These are phyloP conservation scores for Grantiella picta DNA, from an alignment of 2,113 vertebrate species.

Conservation along the genomic window DNA sequence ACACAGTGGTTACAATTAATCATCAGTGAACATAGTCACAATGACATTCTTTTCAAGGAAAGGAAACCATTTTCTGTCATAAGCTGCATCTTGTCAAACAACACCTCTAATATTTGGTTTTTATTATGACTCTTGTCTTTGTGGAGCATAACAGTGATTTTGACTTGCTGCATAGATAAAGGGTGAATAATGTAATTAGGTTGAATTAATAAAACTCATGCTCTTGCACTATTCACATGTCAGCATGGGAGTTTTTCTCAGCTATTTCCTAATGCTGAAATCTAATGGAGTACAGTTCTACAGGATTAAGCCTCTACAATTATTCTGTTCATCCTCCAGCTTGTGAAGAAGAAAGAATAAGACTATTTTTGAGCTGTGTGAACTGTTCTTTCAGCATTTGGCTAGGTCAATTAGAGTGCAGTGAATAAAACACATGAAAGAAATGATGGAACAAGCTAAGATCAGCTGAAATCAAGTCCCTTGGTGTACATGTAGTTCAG, in stretches of 20 bases:
- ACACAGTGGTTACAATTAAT: constrained; percentile 37
- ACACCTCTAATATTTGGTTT: background rate
- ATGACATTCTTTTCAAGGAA: background rate
- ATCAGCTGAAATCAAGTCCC: background rate
- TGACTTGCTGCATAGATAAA: constrained; percentile 12
- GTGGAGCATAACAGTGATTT: background rate
- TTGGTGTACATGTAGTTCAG: background rate
- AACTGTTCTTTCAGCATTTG: background rate
- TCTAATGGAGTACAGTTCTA: background rate
- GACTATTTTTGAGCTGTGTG: background rate
- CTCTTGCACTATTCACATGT: background rate
- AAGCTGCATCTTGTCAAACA: constrained; percentile 51
- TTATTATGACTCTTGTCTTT: constrained; percentile 10
- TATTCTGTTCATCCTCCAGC: background rate
- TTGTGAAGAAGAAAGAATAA: constrained; percentile 20
- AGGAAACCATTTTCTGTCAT: constrained; percentile 6
- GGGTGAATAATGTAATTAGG: constrained; percentile 40
- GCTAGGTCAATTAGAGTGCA: background rate
- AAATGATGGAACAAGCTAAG: background rate
- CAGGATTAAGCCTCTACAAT: background rate
- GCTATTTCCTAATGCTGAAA: constrained; percentile 1
- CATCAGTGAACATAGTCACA: background rate
- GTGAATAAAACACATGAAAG: background rate
- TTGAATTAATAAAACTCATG: constrained; percentile 25
- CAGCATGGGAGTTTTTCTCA: constrained; percentile 5